These are phyloP conservation scores for Macrophya annulata DNA, from an alignment of 2,888 invertebrate genomes.

Conservation along the genomic window DNA sequence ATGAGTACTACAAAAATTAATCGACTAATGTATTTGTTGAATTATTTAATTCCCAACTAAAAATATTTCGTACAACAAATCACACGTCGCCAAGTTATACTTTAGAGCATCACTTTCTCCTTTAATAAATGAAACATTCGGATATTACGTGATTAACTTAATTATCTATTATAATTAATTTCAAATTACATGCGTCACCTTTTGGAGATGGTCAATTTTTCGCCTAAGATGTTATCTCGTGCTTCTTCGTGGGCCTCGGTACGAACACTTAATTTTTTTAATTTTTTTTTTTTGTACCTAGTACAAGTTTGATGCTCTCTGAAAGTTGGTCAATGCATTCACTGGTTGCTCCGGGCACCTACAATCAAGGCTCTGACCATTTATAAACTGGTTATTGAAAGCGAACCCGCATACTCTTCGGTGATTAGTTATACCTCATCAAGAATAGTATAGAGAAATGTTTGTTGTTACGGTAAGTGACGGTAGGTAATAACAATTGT, in stretches of 20 bases:
- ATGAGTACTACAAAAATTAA: background rate
- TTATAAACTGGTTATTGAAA: slow-evolving; percentile 33
- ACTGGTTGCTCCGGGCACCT: background rate
- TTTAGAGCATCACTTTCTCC: slow-evolving; percentile 16
- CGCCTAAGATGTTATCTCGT: background rate
- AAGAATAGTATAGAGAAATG: background rate
- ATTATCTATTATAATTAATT: background rate
- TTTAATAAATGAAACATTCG: background rate
- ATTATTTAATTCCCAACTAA: background rate
- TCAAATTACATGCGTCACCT: background rate
- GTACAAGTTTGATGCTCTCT: background rate
- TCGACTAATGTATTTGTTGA: background rate
- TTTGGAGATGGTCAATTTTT: background rate
- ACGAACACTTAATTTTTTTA: background rate
- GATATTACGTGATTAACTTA: background rate
- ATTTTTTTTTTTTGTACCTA: background rate
- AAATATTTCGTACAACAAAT: background rate
- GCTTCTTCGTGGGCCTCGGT: background rate
- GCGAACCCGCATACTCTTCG: background rate
- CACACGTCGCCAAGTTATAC: background rate
- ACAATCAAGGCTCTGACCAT: slow-evolving; percentile 18
- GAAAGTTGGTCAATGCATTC: slow-evolving; percentile 35
- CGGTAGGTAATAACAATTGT: slow-evolving; percentile 4
- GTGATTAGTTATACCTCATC: background rate
- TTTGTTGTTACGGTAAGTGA: background rate